Base-by-base conservation (phyloP, 2,113 vertebrate genomes). In the Casuarius casuarius region DNA sequence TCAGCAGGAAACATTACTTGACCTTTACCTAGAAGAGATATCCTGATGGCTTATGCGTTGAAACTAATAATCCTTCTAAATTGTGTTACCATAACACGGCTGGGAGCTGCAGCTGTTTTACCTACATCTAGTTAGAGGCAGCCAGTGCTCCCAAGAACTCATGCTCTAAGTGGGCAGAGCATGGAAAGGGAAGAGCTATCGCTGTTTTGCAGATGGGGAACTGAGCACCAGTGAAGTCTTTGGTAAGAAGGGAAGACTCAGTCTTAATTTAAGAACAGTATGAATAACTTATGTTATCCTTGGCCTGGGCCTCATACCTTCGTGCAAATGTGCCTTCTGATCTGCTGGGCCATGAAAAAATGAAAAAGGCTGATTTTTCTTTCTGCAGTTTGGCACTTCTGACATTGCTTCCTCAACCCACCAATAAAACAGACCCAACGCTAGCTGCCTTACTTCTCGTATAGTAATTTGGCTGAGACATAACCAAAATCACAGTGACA, bases 191-290 rank as follows among this genome's bases (percentile, higher is more conserved):
- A 85, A 73, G 16, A 48, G 48, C 31, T 62, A 2, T 19, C 35
- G 65, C 56, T 67, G 31, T 35, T 52, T 46, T 68, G 84, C 71
- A 42, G 56, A 38, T 31, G 54, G 16, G n/a, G 12, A 71, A 13
- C 25, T 0, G 6, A 87, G 58, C 61, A 28, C 25, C 2, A 0
- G 28, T 18, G 40, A 84, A 87, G 38, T 22, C 4, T 1, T 3
- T 12, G 46, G 11, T 62, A 26, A 68, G 66, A 75, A 94, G 90
- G 87, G 95, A 95, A 87, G 81, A 52, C 65, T 31, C 48, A 75
- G 11, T 12, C 26, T 54, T 59, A 52, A n/a, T 29, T 91, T 42
- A 42, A 19, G 29, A 84, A 31, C 28, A 56, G 54, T 17, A 56
- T 29, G 28, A 56, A 17, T 29, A 51, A 81, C 6, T 83, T 26